Conservation (phyloP, 2,113 vertebrate genomes). For the Salminus brasiliensis region DNA sequence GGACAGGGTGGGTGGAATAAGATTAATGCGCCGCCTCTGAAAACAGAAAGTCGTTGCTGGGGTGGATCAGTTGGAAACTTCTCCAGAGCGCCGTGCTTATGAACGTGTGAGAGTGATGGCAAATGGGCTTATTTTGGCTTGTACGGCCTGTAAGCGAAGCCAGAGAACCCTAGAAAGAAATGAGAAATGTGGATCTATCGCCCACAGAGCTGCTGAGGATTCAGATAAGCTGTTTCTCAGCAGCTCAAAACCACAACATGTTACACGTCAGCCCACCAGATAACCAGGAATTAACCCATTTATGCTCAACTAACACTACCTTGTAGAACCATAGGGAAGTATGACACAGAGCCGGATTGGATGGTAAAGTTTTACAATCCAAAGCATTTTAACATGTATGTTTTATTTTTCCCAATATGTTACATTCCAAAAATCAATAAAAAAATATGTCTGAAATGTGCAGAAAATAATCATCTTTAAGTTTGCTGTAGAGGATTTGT, state of each 20-base stretch:
- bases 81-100: not conserved
- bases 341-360: too few relatives aligned
- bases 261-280: not conserved
- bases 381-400: too few relatives aligned
- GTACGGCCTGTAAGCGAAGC: not conserved
- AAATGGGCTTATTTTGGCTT: not conserved
- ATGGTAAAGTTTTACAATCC: too few relatives aligned
- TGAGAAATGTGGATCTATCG: not conserved
- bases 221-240: not conserved
- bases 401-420: too few relatives aligned
- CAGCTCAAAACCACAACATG: not conserved
- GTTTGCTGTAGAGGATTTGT: too few relatives aligned
- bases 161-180: too few relatives aligned
- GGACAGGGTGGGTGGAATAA: not conserved
- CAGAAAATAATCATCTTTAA: too few relatives aligned
- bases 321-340: too few relatives aligned
- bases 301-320: too few relatives aligned
- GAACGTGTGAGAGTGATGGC: not conserved
- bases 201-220: not conserved
- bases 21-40: not conserved
- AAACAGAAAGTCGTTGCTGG: not conserved
- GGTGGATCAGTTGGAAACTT: conserved; percentile 26
- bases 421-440: too few relatives aligned
- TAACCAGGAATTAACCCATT: not conserved
- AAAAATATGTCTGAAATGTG: too few relatives aligned